These are phyloP conservation scores for Burhinus oedicnemus DNA, from an alignment of 2,113 vertebrate genomes.

Conservation along the genomic window DNA sequence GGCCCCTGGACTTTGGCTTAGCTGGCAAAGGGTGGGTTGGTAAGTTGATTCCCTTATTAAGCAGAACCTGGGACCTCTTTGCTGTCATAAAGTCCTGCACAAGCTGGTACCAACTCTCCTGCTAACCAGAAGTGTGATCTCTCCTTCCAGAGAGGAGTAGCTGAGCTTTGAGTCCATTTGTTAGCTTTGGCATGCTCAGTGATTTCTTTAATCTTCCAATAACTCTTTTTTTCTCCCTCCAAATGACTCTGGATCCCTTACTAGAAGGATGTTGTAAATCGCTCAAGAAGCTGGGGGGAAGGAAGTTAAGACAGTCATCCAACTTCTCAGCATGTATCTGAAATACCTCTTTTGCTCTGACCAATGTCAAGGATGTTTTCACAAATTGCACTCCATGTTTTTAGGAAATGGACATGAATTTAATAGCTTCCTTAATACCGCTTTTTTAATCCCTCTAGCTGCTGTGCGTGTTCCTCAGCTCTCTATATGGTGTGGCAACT, in stretches of 20 bases:
- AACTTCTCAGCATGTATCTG: neutral
- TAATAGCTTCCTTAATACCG: conserved; percentile 18
- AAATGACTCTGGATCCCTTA: conserved; percentile 18
- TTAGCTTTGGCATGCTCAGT: neutral
- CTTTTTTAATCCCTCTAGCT: neutral
- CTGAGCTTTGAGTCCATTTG: neutral
- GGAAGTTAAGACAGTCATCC: conserved; percentile 30
- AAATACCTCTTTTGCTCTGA: conserved; percentile 14
- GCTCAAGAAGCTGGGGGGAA: neutral
- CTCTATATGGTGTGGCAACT: neutral
- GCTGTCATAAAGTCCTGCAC: neutral
- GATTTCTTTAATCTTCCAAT: conserved; percentile 49
- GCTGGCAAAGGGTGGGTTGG: neutral
- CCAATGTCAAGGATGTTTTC: neutral
- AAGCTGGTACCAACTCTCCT: neutral
- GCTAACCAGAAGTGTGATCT: neutral
- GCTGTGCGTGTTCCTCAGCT: neutral
- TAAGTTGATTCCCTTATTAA: neutral
- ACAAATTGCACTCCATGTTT: neutral
- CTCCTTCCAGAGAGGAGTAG: neutral
- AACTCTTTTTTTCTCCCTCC: neutral
- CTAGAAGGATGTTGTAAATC: conserved; percentile 36
- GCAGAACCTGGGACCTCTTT: neutral
- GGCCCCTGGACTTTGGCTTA: neutral
- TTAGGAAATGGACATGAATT: conserved; percentile 10